Percentiles rank a stretch among this genome's conserved stretches.
phyloP scores from a whole-genome alignment of 2,888 invertebrate genomes.

The Zeuzera pyrina region DNA sequence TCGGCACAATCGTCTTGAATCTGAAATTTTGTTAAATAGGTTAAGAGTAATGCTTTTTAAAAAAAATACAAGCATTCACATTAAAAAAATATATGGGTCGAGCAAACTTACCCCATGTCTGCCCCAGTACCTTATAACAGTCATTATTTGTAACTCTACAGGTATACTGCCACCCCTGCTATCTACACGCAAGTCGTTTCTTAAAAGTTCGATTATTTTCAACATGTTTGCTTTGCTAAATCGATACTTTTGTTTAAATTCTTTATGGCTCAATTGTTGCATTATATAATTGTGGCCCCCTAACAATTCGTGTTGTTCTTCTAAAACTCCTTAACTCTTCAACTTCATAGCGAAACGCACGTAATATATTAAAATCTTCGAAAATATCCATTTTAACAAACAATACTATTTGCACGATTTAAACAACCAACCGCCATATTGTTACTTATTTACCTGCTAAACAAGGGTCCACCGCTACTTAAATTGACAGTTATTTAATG shows the following conservation, averaged over 20 bases:
- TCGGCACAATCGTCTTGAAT: too few species aligned
- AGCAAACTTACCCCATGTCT: background rate
- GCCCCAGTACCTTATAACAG: conserved; percentile 1
- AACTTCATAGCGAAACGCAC: too few species aligned
- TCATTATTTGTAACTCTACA: conserved; percentile 1
- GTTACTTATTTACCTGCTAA: too few species aligned
- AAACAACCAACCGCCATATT: too few species aligned
- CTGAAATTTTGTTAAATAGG: background rate
- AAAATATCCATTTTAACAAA: too few species aligned
- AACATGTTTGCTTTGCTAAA: background rate
- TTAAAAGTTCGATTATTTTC: background rate
- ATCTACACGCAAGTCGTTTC: background rate
- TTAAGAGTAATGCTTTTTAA: too few species aligned
- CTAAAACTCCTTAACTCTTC: background rate
- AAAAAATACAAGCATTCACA: background rate
- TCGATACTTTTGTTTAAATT: background rate
- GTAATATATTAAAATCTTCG: too few species aligned
- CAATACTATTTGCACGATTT: too few species aligned
- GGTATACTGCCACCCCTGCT: background rate
- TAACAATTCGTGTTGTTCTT: conserved; percentile 1
- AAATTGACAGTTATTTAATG: too few species aligned
- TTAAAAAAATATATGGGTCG: background rate
- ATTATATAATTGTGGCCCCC: background rate
- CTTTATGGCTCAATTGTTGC: background rate
- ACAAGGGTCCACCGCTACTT: too few species aligned